Percentiles rank a stretch among this genome's conserved stretches.
These are phyloP conservation scores for Cavia aperea DNA, from an alignment of 2,113 vertebrate genomes.

Conservation along the genomic window DNA sequence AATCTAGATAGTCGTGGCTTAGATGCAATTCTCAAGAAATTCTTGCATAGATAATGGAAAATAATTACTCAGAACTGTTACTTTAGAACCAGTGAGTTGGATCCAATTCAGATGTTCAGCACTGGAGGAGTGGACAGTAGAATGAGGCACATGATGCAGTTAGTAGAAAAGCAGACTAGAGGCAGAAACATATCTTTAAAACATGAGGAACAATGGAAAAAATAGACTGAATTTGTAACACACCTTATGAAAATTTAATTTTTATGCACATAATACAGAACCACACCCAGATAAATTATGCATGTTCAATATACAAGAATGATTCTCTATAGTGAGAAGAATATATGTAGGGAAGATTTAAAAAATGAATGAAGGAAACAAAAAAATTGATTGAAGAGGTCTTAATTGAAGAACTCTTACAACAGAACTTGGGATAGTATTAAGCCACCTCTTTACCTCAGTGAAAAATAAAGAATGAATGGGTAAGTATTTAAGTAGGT, in stretches of 20 bases:
- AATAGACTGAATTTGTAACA: not conserved
- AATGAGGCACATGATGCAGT: not conserved
- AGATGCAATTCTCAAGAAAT: not conserved
- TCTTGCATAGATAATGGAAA: not conserved
- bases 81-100: not conserved
- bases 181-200: not conserved
- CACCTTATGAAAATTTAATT: not conserved
- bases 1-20: not conserved
- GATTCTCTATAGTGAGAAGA: not conserved
- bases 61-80: not conserved
- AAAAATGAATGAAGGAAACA: not conserved
- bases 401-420: not conserved
- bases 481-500: not conserved
- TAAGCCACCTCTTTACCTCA: not conserved
- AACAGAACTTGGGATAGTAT: not conserved
- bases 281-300: not conserved
- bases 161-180: not conserved
- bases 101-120: not conserved
- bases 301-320: not conserved
- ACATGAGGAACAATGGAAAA: not conserved
- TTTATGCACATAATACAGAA: not conserved
- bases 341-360: not conserved
- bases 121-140: not conserved
- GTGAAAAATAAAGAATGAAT: not conserved
- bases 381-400: not conserved